phyloP scores from a whole-genome alignment of 2,888 invertebrate species.

The Microplitis manilae region DNA sequence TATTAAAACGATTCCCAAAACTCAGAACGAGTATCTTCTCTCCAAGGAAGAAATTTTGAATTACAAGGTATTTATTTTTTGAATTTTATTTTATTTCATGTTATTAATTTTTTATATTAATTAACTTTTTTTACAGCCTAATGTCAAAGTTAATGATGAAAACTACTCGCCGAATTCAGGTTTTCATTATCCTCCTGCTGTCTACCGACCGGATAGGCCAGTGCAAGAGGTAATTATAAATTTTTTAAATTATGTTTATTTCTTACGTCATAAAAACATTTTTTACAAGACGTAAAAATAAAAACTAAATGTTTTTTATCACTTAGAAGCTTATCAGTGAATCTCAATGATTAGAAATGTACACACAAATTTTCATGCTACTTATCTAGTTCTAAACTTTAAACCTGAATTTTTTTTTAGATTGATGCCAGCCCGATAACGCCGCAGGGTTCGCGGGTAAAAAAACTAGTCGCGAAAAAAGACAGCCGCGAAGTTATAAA shows the following conservation, averaged over 20 bases:
- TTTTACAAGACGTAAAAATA: no score
- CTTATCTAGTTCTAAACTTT: no score
- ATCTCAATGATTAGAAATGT: neutral
- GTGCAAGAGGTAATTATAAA: neutral
- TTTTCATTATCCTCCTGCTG: neutral
- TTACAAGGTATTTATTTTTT: neutral
- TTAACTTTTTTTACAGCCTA: neutral
- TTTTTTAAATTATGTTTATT: neutral
- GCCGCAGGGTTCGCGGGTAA: neutral
- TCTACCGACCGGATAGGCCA: neutral
- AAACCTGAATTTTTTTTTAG: neutral
- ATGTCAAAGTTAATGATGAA: neutral
- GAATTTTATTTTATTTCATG: no score
- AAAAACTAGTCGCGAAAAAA: neutral
- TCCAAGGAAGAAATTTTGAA: constrained; percentile 45
- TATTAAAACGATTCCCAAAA: constrained; percentile 56
- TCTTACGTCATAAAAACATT: no score
- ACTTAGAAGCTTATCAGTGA: neutral
- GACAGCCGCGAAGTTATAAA: neutral
- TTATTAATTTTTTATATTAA: neutral
- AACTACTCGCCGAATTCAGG: neutral
- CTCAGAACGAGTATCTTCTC: constrained; percentile 55
- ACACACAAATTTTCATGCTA: neutral
- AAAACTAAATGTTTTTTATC: neutral
- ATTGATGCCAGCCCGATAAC: neutral